Conservation (phyloP, 2,113 vertebrate species). For the Cyanistes caeruleus region DNA sequence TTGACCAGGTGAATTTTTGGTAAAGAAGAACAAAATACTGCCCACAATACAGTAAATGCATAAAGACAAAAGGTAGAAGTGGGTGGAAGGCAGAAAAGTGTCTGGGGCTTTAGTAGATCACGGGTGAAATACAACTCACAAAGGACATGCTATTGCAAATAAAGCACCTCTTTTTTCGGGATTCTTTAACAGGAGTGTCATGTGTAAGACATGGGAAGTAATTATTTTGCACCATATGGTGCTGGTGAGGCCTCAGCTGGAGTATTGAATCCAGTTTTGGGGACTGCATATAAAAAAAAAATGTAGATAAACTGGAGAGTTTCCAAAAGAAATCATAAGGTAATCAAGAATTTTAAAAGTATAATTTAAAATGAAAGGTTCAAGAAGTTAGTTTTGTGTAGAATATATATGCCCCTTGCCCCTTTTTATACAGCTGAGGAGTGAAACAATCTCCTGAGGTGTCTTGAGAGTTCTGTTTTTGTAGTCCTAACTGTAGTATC, state of each 20-base stretch:
- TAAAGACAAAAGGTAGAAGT: not conserved
- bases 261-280: conserved; percentile 68
- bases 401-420: not conserved
- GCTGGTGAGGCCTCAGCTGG: conserved; percentile 70
- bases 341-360: conserved; percentile 42
- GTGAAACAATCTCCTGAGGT: not conserved
- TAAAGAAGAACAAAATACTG: not conserved
- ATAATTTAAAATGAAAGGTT: not conserved
- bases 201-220: conserved; percentile 73
- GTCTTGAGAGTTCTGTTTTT: not conserved
- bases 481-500: not conserved
- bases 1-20: not conserved
- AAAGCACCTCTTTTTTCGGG: conserved; percentile 49
- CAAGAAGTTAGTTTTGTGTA: not conserved
- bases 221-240: conserved; percentile 73
- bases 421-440: not conserved
- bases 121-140: conserved; percentile 28
- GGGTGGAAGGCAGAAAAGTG: not conserved
- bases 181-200: conserved; percentile 71
- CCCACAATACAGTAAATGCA: not conserved
- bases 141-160: conserved; percentile 58
- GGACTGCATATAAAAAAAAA: conserved; percentile 61
- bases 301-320: conserved; percentile 63
- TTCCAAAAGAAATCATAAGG: conserved; percentile 60
- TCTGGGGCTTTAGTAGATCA: not conserved